Percentiles rank a stretch among this genome's conserved stretches.
phyloP scores from a whole-genome alignment of 2,888 invertebrate species.

The Amphiduros pacificus region DNA sequence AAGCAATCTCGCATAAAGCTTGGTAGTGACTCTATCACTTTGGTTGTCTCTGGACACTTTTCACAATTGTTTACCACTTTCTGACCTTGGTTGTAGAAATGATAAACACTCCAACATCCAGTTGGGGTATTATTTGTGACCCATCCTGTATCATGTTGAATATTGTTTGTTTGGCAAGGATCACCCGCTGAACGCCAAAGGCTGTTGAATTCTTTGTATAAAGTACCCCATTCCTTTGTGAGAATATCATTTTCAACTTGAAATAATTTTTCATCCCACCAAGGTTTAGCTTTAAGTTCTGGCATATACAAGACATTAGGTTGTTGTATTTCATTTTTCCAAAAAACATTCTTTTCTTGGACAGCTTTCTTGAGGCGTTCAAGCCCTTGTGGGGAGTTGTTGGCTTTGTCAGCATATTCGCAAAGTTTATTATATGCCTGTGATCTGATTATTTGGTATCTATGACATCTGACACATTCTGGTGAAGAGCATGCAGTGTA shows the following conservation, averaged over 20 bases:
- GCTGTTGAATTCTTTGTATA: too few species aligned
- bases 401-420: background rate
- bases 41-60: conserved; percentile 43
- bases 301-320: conserved; percentile 23
- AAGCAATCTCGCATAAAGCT: conserved; percentile 43
- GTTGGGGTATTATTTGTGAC: conserved; percentile 40
- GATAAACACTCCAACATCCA: conserved; percentile 48
- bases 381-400: background rate
- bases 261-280: conserved; percentile 13
- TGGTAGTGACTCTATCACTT: conserved; percentile 34
- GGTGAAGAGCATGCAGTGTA: conserved; percentile 32
- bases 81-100: conserved; percentile 50
- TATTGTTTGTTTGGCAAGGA: too few species aligned
- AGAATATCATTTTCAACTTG: background rate
- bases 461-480: conserved; percentile 40
- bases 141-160: conserved; percentile 39
- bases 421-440: conserved; percentile 18
- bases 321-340: background rate
- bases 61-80: conserved; percentile 34
- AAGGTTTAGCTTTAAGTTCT: conserved; percentile 13
- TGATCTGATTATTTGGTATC: conserved; percentile 24
- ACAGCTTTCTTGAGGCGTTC: background rate
- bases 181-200: too few species aligned
- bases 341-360: background rate
- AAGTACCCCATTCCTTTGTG: too few species aligned